Conservation (phyloP, 2,797 vertebrate genomes). For the Lophotriccus pileatus region DNA sequence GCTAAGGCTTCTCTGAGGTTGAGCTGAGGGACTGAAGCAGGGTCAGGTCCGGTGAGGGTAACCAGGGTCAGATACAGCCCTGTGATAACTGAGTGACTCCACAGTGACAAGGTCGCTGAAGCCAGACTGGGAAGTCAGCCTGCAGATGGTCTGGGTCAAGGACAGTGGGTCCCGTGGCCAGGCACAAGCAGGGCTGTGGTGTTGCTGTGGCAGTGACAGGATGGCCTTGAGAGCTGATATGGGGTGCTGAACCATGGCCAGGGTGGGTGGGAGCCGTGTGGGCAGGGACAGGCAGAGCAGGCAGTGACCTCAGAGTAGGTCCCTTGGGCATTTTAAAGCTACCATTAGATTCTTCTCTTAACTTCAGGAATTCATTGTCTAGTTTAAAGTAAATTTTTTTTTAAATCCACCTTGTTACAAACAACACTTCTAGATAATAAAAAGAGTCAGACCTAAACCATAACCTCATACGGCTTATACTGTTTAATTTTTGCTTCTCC, state of each 20-base stretch:
- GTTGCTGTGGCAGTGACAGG: fast-evolving
- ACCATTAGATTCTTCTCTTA: background rate
- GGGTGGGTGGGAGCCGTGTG: fast-evolving
- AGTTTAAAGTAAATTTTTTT: background rate
- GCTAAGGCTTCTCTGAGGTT: background rate
- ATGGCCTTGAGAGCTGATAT: background rate
- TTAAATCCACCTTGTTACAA: background rate
- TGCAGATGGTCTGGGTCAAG: background rate
- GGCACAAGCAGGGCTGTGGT: background rate
- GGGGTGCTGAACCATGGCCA: background rate
- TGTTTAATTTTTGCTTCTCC: background rate
- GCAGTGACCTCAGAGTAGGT: fast-evolving
- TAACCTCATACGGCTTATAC: background rate
- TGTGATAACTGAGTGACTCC: fast-evolving
- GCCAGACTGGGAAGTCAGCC: background rate
- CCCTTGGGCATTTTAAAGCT: background rate
- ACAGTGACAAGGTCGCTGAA: fast-evolving
- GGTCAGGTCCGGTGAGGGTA: background rate
- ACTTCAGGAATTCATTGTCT: background rate
- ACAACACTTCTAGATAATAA: background rate
- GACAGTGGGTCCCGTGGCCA: fast-evolving
- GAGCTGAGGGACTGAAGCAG: fast-evolving
- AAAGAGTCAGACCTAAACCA: background rate
- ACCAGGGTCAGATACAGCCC: background rate
- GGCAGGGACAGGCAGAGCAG: background rate